Evolutionary conservation across 2,888 invertebrate genomes (phyloP), one percentile per base, ranked within the genome.

Genomic region (Loripinus fragilis): DNA sequence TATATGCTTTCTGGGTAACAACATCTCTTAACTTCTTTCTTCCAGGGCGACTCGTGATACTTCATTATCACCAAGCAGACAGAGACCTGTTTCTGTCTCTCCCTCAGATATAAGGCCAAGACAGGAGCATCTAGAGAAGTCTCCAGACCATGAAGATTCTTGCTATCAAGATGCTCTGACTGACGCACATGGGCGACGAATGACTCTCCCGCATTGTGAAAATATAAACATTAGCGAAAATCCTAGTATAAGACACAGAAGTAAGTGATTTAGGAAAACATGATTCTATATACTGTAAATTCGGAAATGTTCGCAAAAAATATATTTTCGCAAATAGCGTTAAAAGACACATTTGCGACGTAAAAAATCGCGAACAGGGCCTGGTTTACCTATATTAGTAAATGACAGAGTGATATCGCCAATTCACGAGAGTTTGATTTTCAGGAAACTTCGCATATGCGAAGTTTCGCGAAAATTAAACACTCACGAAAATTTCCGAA

Each of bases 171-270:
- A 50, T 2, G n/a, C n/a, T n/a, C 28, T 42, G 12, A 35, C 45
- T 12, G 76, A 76, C 55, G 45, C 23, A 20, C 66, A 74, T 15
- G 71, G 74, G 35, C 74, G 85, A 3, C 71, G 85, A n/a, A 84
- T 85, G 78, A 86, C 86, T 2, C 71, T 86, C 3, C 74, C 86
- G 2, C 74, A 79, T 23, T 83, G 85, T 64, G 76, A 81, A 41
- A 80, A 85, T 71, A 79, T 86, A 20, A n/a, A 45, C 28, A 35
- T 77, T 0, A 41, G 45, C 0, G 70, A 70, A 7, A 28, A 60
- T 17, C 8, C 60, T 2, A 2, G 10, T 33, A 15, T 60, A 10
- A 72, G 65, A 28, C 42, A 55, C 1, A 67, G 64, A 64, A 74
- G 74, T 25, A 71, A 74, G 52, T 52, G 3, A 45, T 45, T 20